These are phyloP conservation scores for Podilymbus podiceps DNA, from an alignment of 2,113 vertebrate species.

Conservation along the genomic window DNA sequence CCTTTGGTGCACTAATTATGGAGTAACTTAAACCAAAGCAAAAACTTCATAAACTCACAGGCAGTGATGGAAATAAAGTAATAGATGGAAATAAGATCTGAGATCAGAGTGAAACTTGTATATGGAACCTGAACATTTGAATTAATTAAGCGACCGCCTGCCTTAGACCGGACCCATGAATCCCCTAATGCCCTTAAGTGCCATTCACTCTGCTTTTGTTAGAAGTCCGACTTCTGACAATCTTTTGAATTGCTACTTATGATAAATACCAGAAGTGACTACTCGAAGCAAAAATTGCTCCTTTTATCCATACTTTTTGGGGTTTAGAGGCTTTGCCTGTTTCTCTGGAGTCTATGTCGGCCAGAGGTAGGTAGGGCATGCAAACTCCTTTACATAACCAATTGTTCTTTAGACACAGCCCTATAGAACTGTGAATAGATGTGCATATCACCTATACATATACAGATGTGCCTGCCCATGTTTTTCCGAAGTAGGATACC, in stretches of 20 bases:
- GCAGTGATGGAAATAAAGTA: background rate
- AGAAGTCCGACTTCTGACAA: background rate
- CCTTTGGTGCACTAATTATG: background rate
- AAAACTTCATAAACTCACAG: background rate
- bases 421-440: background rate
- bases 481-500: background rate
- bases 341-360: background rate
- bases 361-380: background rate
- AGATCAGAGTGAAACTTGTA: background rate
- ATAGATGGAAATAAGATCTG: background rate
- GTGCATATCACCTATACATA: background rate
- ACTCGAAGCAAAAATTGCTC: background rate
- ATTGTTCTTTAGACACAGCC: background rate
- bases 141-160: background rate
- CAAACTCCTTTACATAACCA: background rate
- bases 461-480: accelerated
- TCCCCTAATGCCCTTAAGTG: background rate
- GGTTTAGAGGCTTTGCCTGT: background rate
- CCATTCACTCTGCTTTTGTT: background rate
- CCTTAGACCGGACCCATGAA: background rate
- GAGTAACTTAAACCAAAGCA: background rate
- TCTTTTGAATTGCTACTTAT: background rate
- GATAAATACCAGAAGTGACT: background rate
- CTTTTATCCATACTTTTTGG: background rate
- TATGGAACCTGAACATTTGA: background rate